Base-by-base conservation (phyloP, 2,113 vertebrate species). In the Serinus canaria region DNA sequence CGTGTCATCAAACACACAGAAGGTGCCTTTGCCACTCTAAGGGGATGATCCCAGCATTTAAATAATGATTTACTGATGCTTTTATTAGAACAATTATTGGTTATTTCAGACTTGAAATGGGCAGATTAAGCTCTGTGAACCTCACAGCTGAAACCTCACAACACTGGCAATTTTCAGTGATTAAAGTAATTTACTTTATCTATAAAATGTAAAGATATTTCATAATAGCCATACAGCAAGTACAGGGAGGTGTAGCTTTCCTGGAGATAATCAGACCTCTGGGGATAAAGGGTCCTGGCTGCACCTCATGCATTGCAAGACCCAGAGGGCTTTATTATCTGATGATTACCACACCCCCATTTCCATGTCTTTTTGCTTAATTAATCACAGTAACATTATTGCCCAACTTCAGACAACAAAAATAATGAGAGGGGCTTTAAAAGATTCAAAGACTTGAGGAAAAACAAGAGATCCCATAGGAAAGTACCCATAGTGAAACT, bases 401-500 rank as follows among this genome's bases (percentile, higher is more conserved):
- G 97, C 97, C 93, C 97, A 96, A 98, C 97, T 98, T 98, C 98
- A 98, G 97, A 98, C 97, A 98, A 98, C 98, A 98, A 98, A 97
- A 98, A 98, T 98, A 98, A 98, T 97, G 97, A 98, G 98, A 97
- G 95, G 94, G 92, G 94, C 95, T 98, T 97, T 96, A 97, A 98
- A 97, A 97, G 96, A 98, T 98, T 98, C 98, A 98, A 98, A 98
- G 98, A 97, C 97, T 95, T 87, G 73, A 13, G 87, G 97, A 97
- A 98, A 98, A 98, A 96, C 97, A 98, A 97, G 97, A 31, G 30
- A 92, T 98, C 98, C 97, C 98, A 37, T 58, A 98, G 98, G 98
- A 97, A 97, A 95, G 92, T 92, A 96, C 81, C 92, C 59, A 47
- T 92, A 95, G 95, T 96, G 97, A 96, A 96, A 95, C 76, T 70